These are phyloP conservation scores for Takifugu rubripes DNA, from an alignment of 2,797 vertebrate genomes.

Conservation along the genomic window DNA sequence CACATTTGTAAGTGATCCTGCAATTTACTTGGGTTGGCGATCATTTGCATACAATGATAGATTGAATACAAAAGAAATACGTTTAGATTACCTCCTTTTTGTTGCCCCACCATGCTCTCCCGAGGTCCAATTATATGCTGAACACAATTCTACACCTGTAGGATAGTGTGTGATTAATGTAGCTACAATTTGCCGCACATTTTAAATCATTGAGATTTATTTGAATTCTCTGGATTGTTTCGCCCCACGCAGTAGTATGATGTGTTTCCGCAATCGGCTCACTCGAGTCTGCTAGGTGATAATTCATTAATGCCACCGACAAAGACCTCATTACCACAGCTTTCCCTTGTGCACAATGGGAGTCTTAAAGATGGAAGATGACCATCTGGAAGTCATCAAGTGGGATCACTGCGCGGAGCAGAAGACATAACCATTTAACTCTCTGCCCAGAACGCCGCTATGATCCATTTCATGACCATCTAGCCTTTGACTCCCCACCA, in stretches of 20 bases:
- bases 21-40: slow-evolving; percentile 33
- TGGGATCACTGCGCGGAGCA: slow-evolving; percentile 42
- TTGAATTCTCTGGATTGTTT: background rate
- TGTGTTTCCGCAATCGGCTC: slow-evolving; percentile 11
- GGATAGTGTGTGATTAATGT: slow-evolving; percentile 29
- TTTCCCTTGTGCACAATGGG: slow-evolving; percentile 57
- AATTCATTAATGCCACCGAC: slow-evolving; percentile 60
- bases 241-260: background rate
- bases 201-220: slow-evolving; percentile 12
- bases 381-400: slow-evolving; percentile 69
- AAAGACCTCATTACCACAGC: slow-evolving; percentile 60
- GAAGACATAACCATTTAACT: slow-evolving; percentile 52
- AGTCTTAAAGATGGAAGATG: slow-evolving; percentile 58
- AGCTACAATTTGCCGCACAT: slow-evolving; percentile 2
- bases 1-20: slow-evolving; percentile 43
- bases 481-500: slow-evolving; percentile 39
- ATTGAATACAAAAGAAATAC: background rate
- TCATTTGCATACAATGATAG: slow-evolving; percentile 35
- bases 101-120: slow-evolving; percentile 14
- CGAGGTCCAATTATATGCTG: slow-evolving; percentile 46
- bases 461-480: slow-evolving; percentile 59
- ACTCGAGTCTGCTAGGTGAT: slow-evolving; percentile 28
- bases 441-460: slow-evolving; percentile 35
- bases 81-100: slow-evolving; percentile 24
- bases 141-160: slow-evolving; percentile 29